These are phyloP conservation scores for Oasisia sp. DNA, from an alignment of 2,888 invertebrate species.

Conservation along the genomic window DNA sequence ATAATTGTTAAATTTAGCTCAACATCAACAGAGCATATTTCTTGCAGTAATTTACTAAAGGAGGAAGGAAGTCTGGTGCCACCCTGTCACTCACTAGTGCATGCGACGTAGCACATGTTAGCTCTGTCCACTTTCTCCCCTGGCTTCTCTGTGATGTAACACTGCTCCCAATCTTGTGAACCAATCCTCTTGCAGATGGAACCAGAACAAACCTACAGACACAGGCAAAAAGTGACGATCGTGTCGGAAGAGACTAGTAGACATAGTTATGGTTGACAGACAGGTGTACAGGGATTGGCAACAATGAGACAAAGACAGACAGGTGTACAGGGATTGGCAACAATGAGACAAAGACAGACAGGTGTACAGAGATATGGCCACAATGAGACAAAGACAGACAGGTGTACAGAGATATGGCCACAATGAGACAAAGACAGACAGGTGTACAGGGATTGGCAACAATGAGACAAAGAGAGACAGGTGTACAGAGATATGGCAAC, in stretches of 20 bases:
- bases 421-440: background rate
- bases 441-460: too few species aligned
- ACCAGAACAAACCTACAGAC: constrained; percentile 81
- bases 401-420: too few species aligned
- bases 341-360: background rate
- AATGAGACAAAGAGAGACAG: too few species aligned
- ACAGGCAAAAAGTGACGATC: background rate
- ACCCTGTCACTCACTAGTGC: constrained; percentile 64
- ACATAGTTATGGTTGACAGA: too few species aligned
- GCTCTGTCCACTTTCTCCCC: constrained; percentile 47
- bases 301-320: too few species aligned
- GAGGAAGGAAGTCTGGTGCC: background rate
- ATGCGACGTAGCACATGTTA: constrained; percentile 93
- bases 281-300: too few species aligned
- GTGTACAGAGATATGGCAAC: background rate
- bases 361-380: too few species aligned
- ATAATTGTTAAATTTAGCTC: background rate
- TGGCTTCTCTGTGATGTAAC: constrained; percentile 72
- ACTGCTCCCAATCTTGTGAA: constrained; percentile 90
- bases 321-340: too few species aligned
- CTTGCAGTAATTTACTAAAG: background rate
- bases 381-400: background rate
- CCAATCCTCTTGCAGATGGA: constrained; percentile 96
- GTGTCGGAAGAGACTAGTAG: background rate
- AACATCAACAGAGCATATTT: background rate